phyloP scores from a whole-genome alignment of 1,140 invertebrate species.

The Panulirus ornatus region DNA sequence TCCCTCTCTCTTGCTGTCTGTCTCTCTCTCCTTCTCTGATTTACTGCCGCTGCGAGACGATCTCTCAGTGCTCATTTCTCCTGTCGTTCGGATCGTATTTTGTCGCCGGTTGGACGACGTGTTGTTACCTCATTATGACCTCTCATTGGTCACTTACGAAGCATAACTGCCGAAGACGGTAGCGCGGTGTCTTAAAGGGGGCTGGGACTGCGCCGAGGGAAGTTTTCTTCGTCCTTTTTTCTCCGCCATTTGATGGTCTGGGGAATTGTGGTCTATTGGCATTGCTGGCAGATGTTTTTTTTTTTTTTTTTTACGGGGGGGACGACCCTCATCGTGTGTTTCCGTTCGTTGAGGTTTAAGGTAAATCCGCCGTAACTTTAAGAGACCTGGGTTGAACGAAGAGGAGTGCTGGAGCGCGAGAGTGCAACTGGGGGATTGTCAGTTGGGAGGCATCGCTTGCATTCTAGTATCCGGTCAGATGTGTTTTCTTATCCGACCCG shows the following conservation, averaged over 20 bases:
- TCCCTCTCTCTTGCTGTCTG: too few relatives aligned
- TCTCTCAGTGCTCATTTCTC: not conserved
- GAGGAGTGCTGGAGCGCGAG: too few relatives aligned
- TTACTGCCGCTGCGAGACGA: not conserved
- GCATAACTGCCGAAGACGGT: slow-evolving; percentile 28
- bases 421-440: too few relatives aligned
- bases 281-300: slow-evolving; percentile 21
- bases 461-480: too few relatives aligned
- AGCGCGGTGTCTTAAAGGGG: slow-evolving; percentile 20
- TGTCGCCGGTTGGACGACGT: not conserved
- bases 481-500: too few relatives aligned
- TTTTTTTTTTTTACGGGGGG: too few relatives aligned
- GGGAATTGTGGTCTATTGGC: slow-evolving; percentile 54
- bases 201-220: not conserved
- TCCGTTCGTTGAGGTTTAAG: slow-evolving; percentile 25
- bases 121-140: slow-evolving; percentile 43
- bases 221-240: not conserved
- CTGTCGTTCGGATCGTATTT: slow-evolving; percentile 3
- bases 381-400: slow-evolving; percentile 27
- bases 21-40: slow-evolving; percentile 44
- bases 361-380: slow-evolving; percentile 44
- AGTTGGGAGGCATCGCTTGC: too few relatives aligned
- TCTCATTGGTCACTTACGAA: slow-evolving; percentile 30
- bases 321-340: slow-evolving; percentile 2
- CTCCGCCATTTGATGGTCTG: slow-evolving; percentile 18